Percentiles rank a stretch among this genome's conserved stretches.
These are phyloP conservation scores for Hycleus phaleratus DNA, from an alignment of 1,140 invertebrate species.

Conservation along the genomic window DNA sequence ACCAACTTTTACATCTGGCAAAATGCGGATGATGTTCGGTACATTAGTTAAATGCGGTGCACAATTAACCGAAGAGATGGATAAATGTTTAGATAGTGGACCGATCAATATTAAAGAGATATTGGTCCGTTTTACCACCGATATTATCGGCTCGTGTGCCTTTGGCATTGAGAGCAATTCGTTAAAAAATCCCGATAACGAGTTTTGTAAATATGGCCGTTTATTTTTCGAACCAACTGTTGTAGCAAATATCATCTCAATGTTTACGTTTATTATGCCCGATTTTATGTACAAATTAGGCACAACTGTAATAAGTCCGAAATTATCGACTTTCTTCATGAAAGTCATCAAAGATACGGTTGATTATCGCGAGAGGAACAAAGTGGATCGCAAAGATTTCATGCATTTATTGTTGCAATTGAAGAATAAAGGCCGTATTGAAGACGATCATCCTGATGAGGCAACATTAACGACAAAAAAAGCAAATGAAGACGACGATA, in stretches of 20 bases:
- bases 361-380: slow-evolving; percentile 38
- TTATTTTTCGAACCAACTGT: neutral
- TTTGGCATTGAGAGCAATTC: slow-evolving; percentile 46
- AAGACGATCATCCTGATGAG: neutral
- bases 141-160: slow-evolving; percentile 45
- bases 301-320: neutral
- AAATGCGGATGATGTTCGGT: slow-evolving; percentile 41
- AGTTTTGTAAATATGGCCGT: slow-evolving; percentile 33
- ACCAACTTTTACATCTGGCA: slow-evolving; percentile 43
- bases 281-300: neutral
- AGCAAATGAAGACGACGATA: neutral
- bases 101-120: slow-evolving; percentile 39
- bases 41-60: slow-evolving; percentile 5
- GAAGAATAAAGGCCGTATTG: neutral
- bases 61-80: slow-evolving; percentile 7
- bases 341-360: slow-evolving; percentile 30
- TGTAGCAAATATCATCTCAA: slow-evolving; percentile 6
- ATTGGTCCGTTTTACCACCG: slow-evolving; percentile 42
- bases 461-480: neutral
- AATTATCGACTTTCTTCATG: slow-evolving; percentile 43
- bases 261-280: neutral
- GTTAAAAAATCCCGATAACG: slow-evolving; percentile 37
- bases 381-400: slow-evolving; percentile 44
- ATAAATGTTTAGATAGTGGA: neutral
- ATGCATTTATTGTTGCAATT: slow-evolving; percentile 46